Base-by-base conservation (phyloP, 2,113 vertebrate genomes). In the Scomber japonicus region DNA sequence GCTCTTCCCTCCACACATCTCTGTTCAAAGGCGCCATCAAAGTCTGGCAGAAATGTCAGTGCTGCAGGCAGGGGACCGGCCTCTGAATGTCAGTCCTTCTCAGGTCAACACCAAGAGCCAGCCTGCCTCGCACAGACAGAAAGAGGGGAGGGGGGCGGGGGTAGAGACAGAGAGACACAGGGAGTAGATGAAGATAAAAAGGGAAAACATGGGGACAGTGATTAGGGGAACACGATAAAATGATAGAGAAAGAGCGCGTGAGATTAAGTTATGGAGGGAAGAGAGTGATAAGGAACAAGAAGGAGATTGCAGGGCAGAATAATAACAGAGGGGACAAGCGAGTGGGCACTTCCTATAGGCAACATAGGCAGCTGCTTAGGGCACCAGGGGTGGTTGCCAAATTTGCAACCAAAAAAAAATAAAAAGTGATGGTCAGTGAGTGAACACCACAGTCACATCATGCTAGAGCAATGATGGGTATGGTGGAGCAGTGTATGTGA, bases 11-110 rank as follows among this genome's bases (percentile, higher is more conserved):
- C 85, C 83, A 92, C 91, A 94, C 92, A 94, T 94, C 93, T 93
- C 91, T 92, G 91, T 94, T 95, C 94, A 95, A 95, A 95, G 93
- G 88, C 89, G 80, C 88, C 94, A 95, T 95, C 93, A 95, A 94
- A 95, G 94, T 91, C 85, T 92, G 90, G 93, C 93, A 93, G 90
- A 95, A 95, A 95, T 95, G 95, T 95, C 94, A 95, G 86, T 77
- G 86, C 92, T 93, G 93, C 91, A 94, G 92, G 94, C 91, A 91
- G 93, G 91, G 91, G 93, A 93, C 89, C 85, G 83, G 90, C 89
- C 89, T 93, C 91, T 94, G 93, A 94, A 94, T 94, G 94, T 94
- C 94, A 95, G 84, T 91, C 88, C 89, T 91, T 92, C 90, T 94
- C 92, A 94, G 92, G 92, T 94, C 94, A 94, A 89, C 90, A 90